Evolutionary conservation across 2,888 invertebrate species (phyloP).

Genomic region (Sarcophaga subvicina): DNA sequence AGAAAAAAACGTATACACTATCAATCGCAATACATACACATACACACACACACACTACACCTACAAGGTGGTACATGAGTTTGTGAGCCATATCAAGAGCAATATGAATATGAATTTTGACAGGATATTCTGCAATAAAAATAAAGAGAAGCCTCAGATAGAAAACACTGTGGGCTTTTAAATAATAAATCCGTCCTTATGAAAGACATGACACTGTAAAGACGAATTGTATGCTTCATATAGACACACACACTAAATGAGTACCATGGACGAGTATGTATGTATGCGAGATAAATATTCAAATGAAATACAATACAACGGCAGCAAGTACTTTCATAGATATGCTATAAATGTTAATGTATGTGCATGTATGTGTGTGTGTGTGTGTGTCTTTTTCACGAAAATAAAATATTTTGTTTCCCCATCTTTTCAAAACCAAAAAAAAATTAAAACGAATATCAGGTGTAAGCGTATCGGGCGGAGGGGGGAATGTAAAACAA

Average conservation of each 20-base stretch:
- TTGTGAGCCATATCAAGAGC: neutral
- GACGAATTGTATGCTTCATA: too few relatives aligned
- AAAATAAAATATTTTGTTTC: neutral
- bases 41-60: too few relatives aligned
- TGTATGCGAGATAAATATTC: neutral
- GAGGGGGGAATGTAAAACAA: neutral
- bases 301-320: neutral
- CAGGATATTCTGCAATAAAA: neutral
- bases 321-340: neutral
- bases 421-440: neutral
- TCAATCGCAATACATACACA: too few relatives aligned
- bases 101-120: constrained; percentile 3
- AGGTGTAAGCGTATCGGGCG: neutral
- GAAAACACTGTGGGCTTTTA: neutral
- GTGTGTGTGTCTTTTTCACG: neutral
- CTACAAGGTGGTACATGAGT: neutral
- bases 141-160: neutral
- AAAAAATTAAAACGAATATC: neutral
- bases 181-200: neutral
- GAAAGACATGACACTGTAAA: neutral
- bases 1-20: too few relatives aligned
- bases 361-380: neutral
- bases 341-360: neutral
- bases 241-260: too few relatives aligned
- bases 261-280: neutral